Evolutionary conservation across 2,797 vertebrate species (phyloP), one percentile per base, ranked within the genome.

Genomic region (Triplophysa yarkandensis): DNA sequence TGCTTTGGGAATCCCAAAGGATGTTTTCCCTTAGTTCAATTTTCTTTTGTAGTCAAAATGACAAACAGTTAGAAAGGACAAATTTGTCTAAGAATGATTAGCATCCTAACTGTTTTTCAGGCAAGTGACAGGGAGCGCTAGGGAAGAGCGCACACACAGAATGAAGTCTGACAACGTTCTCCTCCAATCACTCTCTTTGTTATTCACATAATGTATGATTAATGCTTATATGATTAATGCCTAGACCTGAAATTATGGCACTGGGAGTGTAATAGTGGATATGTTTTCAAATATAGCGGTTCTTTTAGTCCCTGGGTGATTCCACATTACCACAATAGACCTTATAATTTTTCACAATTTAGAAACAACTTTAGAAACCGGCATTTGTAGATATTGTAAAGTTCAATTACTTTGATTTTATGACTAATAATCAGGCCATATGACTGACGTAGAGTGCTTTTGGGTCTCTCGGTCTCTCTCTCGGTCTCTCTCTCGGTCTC

Each of bases 1-100:
- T 61, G 54, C 19, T 73, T 65, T 65, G 8, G 2, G 32, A 50
- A 58, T 65, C 71, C 48, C 39, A 0, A 34, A 39, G 28, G 71
- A 1, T 66, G 39, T 55, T 74, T 66, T 13, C 2, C 17, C 50
- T 66, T 74, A 44, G 36, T 74, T 58, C 9, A 43, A 25, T 74
- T 65, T 46, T 44, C 39, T 74, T 84, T 84, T 87, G 89, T 89
- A 89, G 89, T 84, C 86, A 83, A 86, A 87, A 91, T 89, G 87
- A 90, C 87, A 90, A 90, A 87, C 85, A 88, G 86, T 87, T 81
- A 70, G 62, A 83, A 82, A 48, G 86, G 81, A 83, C 82, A 81
- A 86, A 90, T 90, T 87, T 87, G 87, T 89, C 88, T 89, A 76
- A 74, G 79, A 73, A 81, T 88, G 85, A 91, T 90, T 88, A 88